Percentiles rank a stretch among this genome's conserved stretches.
Conservation (phyloP, 2,113 vertebrate species). For the Zosterops hypoxanthus region DNA sequence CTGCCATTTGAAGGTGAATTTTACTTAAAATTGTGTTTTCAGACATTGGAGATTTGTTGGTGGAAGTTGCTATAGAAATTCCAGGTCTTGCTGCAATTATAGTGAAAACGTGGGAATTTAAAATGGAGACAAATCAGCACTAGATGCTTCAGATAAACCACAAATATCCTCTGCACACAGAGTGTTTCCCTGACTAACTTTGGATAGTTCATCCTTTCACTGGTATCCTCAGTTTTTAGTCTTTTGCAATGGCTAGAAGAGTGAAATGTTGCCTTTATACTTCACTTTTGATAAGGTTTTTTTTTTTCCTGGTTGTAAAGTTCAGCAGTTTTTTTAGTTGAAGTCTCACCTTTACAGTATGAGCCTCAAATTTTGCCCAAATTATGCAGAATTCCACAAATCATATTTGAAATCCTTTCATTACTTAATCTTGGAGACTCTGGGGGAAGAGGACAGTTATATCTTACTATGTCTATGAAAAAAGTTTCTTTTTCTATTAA, state of each 20-base stretch:
- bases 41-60: background rate
- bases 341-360: background rate
- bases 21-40: background rate
- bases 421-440: background rate
- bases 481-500: background rate
- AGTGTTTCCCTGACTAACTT: background rate
- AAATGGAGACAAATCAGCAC: background rate
- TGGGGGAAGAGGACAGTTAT: accelerated
- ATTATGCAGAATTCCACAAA: background rate
- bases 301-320: background rate
- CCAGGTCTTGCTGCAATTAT: background rate
- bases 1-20: background rate
- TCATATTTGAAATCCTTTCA: background rate
- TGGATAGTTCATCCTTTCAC: background rate
- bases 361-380: background rate
- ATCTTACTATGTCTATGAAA: accelerated
- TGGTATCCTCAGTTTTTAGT: background rate
- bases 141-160: background rate
- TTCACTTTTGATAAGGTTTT: background rate
- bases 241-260: background rate
- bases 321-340: background rate
- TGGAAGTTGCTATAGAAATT: background rate
- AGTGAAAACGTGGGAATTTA: accelerated
- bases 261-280: background rate
- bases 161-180: background rate